Conservation (phyloP, 2,888 invertebrate genomes). For the Frankliniella intonsa region DNA sequence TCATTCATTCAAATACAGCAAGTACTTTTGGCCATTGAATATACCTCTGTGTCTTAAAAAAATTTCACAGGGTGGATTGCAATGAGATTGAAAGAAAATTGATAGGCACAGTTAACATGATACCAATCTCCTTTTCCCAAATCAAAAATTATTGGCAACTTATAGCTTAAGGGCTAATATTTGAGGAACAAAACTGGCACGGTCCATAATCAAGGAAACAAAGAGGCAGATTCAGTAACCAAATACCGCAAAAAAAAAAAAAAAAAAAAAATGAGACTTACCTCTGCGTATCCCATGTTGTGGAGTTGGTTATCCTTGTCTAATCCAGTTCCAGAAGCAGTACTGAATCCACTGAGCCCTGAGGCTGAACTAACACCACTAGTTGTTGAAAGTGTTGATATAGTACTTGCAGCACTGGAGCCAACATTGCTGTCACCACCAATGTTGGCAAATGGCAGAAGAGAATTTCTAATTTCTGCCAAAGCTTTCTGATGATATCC, state of each 20-base stretch:
- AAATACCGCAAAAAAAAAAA: slow-evolving; percentile 27
- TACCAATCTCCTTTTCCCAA: too few species aligned
- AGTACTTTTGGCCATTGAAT: too few species aligned
- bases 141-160: too few species aligned
- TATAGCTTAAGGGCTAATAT: too few species aligned
- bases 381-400: slow-evolving; percentile 59
- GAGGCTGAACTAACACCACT: slow-evolving; percentile 59
- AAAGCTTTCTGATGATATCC: slow-evolving; percentile 82
- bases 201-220: background rate
- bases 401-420: slow-evolving; percentile 71
- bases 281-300: slow-evolving; percentile 72
- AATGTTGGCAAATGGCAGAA: slow-evolving; percentile 74
- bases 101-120: too few species aligned
- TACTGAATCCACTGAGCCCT: slow-evolving; percentile 55
- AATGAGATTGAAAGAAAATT: too few species aligned
- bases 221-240: slow-evolving; percentile 27
- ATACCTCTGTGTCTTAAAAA: too few species aligned
- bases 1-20: too few species aligned
- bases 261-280: slow-evolving; percentile 43
- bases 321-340: slow-evolving; percentile 55
- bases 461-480: slow-evolving; percentile 77
- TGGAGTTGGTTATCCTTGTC: slow-evolving; percentile 66
- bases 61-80: too few species aligned
- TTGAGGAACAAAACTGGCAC: too few species aligned
- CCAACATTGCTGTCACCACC: slow-evolving; percentile 55